phyloP scores from a whole-genome alignment of 1,140 invertebrate genomes.

The Platorchestia sp. region DNA sequence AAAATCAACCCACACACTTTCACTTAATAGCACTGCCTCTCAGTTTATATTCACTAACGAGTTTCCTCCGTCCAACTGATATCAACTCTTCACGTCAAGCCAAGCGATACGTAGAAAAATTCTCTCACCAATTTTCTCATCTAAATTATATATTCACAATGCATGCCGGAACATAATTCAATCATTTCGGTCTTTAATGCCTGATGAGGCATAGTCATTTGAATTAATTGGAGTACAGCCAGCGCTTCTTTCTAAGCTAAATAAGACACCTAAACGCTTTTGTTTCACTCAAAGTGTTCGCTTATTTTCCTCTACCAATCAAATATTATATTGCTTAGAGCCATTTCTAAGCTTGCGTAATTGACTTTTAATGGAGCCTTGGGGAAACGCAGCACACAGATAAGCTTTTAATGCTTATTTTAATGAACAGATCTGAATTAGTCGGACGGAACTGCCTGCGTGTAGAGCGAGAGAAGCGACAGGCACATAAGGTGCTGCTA shows the following conservation, averaged over 20 bases:
- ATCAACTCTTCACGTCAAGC: background rate
- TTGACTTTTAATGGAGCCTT: background rate
- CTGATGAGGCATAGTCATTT: background rate
- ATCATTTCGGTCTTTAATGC: background rate
- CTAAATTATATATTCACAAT: background rate
- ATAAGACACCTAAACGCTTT: background rate
- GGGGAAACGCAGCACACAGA: background rate
- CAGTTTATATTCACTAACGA: background rate
- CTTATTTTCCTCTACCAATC: background rate
- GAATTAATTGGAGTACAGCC: background rate
- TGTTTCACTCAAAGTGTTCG: background rate
- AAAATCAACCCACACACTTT: background rate
- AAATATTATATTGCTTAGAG: background rate
- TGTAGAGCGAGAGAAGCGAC: background rate
- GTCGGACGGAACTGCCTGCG: background rate
- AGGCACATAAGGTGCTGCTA: background rate
- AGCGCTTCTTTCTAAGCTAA: background rate
- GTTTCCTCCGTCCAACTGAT: background rate
- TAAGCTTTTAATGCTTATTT: background rate
- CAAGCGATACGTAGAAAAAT: too few species aligned
- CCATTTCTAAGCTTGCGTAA: background rate
- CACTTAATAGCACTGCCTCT: background rate
- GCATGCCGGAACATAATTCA: background rate
- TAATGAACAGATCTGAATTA: background rate
- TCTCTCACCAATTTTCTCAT: background rate